These are phyloP conservation scores for Idris sp. DNA, from an alignment of 1,140 invertebrate genomes.

Conservation along the genomic window DNA sequence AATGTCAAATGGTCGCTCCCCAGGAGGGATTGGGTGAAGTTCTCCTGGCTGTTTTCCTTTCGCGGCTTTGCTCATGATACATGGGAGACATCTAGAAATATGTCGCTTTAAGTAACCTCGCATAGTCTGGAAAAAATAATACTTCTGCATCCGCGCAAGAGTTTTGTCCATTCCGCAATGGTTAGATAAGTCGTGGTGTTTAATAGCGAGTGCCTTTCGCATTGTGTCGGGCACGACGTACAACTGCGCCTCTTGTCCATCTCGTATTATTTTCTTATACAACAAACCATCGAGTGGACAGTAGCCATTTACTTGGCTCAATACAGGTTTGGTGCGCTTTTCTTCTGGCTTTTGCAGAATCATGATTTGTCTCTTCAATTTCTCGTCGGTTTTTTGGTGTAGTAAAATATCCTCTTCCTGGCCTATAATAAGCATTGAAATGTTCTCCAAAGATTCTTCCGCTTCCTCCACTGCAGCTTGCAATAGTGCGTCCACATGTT, in stretches of 20 bases:
- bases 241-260: no score
- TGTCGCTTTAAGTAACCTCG: neutral
- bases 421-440: no score
- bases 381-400: neutral
- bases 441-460: no score
- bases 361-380: neutral
- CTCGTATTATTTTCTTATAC: no score
- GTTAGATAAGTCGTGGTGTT: no score
- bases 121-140: neutral
- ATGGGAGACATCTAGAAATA: neutral
- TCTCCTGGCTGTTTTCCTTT: neutral
- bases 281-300: no score
- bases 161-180: neutral
- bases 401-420: neutral
- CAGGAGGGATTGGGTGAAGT: neutral
- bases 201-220: no score
- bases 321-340: no score
- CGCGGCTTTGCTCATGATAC: neutral
- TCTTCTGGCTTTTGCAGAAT: neutral
- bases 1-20: neutral
- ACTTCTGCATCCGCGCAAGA: neutral
- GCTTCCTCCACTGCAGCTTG: no score
- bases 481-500: constrained; percentile 3
- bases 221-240: no score
- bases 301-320: no score